phyloP scores from a whole-genome alignment of 2,888 invertebrate genomes.

The Lomographa bimaculata region DNA sequence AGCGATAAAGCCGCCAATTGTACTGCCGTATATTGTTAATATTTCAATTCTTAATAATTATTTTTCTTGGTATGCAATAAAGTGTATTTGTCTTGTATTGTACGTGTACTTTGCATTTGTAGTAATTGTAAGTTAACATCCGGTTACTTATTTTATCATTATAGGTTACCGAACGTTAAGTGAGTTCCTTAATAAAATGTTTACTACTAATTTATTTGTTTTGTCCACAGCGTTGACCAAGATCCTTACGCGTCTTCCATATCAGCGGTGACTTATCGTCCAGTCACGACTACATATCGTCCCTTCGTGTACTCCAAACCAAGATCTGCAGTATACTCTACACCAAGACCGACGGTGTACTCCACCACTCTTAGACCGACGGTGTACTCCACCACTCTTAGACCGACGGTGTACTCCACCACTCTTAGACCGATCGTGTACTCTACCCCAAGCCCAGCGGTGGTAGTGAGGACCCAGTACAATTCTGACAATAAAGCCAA shows the following conservation, averaged over 20 bases:
- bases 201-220: too few relatives aligned
- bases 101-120: too few relatives aligned
- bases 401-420: conserved; percentile 15
- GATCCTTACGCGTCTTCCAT: conserved; percentile 40
- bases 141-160: too few relatives aligned
- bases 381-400: conserved; percentile 28
- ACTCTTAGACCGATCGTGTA: conserved; percentile 26
- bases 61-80: too few relatives aligned
- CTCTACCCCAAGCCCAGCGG: conserved; percentile 28
- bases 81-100: too few relatives aligned
- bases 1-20: too few relatives aligned
- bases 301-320: conserved; percentile 13
- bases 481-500: conserved; percentile 77
- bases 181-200: too few relatives aligned
- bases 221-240: conserved; percentile 47
- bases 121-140: too few relatives aligned
- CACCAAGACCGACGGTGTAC: not conserved
- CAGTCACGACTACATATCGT: conserved; percentile 38
- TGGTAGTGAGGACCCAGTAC: conserved; percentile 38
- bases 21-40: too few relatives aligned
- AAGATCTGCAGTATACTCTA: not conserved
- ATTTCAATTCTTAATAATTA: too few relatives aligned
- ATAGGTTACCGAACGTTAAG: too few relatives aligned
- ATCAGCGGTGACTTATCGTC: conserved; percentile 48
- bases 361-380: conserved; percentile 17